Conservation (phyloP, 2,888 invertebrate species). For the Lithophane ornitopus region DNA sequence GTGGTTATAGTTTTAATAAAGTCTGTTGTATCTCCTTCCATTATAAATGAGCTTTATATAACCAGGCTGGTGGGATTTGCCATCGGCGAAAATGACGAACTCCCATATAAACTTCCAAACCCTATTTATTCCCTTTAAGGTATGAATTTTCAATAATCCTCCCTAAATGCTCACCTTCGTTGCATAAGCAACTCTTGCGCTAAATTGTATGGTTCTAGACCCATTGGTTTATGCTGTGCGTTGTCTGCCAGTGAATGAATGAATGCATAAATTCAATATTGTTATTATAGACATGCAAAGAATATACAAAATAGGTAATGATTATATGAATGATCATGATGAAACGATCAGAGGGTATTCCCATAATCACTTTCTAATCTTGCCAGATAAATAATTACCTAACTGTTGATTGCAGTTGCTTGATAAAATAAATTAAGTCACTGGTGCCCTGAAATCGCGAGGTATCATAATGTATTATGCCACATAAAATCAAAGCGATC, state of each 20-base stretch:
- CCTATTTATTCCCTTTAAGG: neutral
- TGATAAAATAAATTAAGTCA: no score
- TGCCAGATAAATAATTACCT: no score
- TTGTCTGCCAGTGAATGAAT: neutral
- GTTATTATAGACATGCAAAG: neutral
- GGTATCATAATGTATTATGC: neutral
- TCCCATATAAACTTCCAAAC: neutral
- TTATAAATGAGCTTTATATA: neutral
- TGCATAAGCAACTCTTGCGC: neutral
- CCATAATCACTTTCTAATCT: no score
- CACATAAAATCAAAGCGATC: conserved; percentile 8
- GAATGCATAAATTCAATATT: neutral
- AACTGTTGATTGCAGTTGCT: no score
- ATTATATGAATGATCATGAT: no score
- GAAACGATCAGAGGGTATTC: no score
- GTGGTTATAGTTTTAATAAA: neutral
- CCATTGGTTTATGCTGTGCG: neutral
- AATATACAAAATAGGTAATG: neutral
- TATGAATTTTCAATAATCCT: neutral
- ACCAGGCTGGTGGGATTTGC: neutral
- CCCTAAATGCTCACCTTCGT: neutral
- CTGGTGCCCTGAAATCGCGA: neutral
- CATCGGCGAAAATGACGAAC: neutral
- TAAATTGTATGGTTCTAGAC: neutral
- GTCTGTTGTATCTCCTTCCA: neutral